These are phyloP conservation scores for Bovichtus diacanthus DNA, from an alignment of 2,797 vertebrate species.

Conservation along the genomic window DNA sequence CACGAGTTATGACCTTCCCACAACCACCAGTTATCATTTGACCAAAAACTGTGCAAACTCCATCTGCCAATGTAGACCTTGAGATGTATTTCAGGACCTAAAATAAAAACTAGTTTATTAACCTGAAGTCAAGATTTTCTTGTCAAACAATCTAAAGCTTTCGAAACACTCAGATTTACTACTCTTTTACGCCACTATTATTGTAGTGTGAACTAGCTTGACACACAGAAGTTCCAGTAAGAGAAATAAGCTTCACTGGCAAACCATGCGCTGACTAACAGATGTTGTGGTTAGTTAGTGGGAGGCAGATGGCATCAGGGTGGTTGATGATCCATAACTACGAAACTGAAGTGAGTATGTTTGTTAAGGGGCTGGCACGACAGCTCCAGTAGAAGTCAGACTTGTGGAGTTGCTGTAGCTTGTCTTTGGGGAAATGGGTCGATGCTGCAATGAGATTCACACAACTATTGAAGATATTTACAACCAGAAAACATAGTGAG, in stretches of 20 bases:
- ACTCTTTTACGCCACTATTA: neutral
- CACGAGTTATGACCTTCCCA: neutral
- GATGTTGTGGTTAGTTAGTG: neutral
- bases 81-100: neutral
- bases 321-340: neutral
- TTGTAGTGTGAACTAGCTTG: neutral
- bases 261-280: conserved; percentile 20
- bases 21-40: neutral
- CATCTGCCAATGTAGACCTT: neutral
- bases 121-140: neutral
- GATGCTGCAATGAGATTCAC: neutral
- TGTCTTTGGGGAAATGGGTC: conserved; percentile 15
- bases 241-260: conserved; percentile 1
- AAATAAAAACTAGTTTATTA: neutral
- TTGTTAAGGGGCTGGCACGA: neutral
- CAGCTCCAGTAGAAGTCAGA: neutral
- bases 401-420: neutral
- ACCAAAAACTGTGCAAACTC: neutral
- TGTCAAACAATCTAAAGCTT: neutral
- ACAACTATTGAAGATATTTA: conserved; percentile 5
- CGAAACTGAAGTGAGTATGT: conserved; percentile 22
- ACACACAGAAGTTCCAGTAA: conserved; percentile 17
- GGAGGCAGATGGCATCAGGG: neutral
- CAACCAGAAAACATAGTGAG: neutral
- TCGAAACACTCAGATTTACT: neutral